phyloP scores from a whole-genome alignment of 1,140 invertebrate species.

The Apis mellifera region Amel_HAv3.1 CM009938.2:4593501-4594000 shows the following conservation, averaged over 20 bases:
- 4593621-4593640: slow-evolving; percentile 55
- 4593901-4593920: too few species aligned
- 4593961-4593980: too few species aligned
- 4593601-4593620: slow-evolving; percentile 58
- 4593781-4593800: too few species aligned
- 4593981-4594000: too few species aligned
- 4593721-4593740: too few species aligned
- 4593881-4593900: slow-evolving; percentile 2
- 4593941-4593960: too few species aligned
- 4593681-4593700: slow-evolving; percentile 17
- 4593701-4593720: slow-evolving; percentile 3
- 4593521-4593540: slow-evolving; percentile 52
- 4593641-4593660: slow-evolving; percentile 45
- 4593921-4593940: background rate
- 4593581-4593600: slow-evolving; percentile 30
- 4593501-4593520: slow-evolving; percentile 34
- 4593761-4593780: too few species aligned
- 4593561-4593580: slow-evolving; percentile 62
- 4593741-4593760: background rate
- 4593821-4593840: background rate
- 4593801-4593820: too few species aligned
- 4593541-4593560: slow-evolving; percentile 23
- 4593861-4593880: background rate
- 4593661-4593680: slow-evolving; percentile 51
- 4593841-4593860: background rate